phyloP scores from a whole-genome alignment of 2,113 vertebrate species.

The Oreochromis tanganicae region DNA sequence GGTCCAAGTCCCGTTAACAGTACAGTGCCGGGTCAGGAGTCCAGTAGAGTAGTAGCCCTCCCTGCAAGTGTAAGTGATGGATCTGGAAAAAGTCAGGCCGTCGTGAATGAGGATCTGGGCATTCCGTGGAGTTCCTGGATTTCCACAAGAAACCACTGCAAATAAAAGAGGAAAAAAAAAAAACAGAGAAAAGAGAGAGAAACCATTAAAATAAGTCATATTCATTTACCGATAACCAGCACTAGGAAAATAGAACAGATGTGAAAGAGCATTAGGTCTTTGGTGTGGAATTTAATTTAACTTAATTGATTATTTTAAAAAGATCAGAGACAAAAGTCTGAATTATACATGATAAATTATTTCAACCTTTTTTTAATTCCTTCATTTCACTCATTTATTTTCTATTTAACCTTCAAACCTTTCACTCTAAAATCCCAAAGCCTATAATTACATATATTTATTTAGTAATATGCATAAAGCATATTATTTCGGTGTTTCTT shows the following conservation, averaged over 20 bases:
- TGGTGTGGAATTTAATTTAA: not conserved
- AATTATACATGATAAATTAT: not conserved
- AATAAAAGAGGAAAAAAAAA: not conserved
- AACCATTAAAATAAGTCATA: not conserved
- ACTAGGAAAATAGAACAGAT: not conserved
- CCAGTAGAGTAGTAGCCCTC: constrained; percentile 92
- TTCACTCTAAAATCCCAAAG: not conserved
- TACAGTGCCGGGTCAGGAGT: constrained; percentile 90
- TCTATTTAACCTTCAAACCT: not conserved
- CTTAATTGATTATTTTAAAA: not conserved
- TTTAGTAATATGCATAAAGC: not conserved
- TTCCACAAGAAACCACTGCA: constrained; percentile 91
- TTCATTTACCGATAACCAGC: not conserved
- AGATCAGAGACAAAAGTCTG: not conserved
- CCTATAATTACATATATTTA: not conserved
- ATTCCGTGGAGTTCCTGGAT: constrained; percentile 91
- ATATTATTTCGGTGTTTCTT: not conserved
- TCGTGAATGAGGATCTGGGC: constrained; percentile 84
- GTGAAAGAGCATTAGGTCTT: not conserved
- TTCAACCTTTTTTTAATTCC: not conserved
- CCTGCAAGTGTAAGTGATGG: constrained; percentile 88
- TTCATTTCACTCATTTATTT: not conserved
- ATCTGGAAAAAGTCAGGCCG: constrained; percentile 87
- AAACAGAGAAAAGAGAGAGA: not conserved
- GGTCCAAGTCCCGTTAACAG: constrained; percentile 93